Conservation (phyloP, 37 sponge, comb jelly and placozoan species). For the Mnemiopsis leidyi region DNA sequence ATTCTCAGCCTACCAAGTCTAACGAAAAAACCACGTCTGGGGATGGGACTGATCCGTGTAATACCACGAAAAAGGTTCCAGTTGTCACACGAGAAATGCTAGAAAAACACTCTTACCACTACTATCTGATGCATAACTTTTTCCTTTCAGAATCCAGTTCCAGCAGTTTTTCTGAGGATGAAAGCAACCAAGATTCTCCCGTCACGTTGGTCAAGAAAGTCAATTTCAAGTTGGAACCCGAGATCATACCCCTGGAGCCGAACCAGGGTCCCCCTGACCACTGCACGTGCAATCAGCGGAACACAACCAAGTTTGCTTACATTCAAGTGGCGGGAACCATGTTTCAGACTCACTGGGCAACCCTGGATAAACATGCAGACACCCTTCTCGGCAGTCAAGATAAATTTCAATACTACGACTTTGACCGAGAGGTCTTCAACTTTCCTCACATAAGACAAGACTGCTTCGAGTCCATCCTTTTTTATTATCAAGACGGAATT, state of each 20-base stretch:
- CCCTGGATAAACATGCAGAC: background rate
- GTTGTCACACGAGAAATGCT: background rate
- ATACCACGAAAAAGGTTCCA: background rate
- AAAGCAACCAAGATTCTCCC: background rate
- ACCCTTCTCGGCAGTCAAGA: background rate
- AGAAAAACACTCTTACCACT: slow-evolving; percentile 12
- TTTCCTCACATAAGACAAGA: background rate
- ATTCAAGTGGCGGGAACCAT: background rate
- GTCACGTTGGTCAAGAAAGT: background rate
- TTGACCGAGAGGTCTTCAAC: background rate
- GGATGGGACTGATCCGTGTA: background rate
- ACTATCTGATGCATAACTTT: background rate
- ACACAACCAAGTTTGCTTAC: background rate
- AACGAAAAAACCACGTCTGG: background rate
- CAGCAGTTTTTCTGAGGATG: background rate
- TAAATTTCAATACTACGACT: background rate
- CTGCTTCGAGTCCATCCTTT: slow-evolving; percentile 5
- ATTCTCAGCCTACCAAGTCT: background rate
- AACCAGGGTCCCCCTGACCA: background rate
- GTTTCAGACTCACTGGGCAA: slow-evolving; percentile 16
- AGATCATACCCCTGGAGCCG: background rate
- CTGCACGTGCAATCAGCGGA: background rate
- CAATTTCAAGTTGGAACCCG: background rate
- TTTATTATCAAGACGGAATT: background rate
- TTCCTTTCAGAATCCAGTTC: background rate